Evolutionary conservation across 2,888 invertebrate genomes (phyloP), one percentile per base, ranked within the genome.

Genomic region (Calameuta idolon): DNA sequence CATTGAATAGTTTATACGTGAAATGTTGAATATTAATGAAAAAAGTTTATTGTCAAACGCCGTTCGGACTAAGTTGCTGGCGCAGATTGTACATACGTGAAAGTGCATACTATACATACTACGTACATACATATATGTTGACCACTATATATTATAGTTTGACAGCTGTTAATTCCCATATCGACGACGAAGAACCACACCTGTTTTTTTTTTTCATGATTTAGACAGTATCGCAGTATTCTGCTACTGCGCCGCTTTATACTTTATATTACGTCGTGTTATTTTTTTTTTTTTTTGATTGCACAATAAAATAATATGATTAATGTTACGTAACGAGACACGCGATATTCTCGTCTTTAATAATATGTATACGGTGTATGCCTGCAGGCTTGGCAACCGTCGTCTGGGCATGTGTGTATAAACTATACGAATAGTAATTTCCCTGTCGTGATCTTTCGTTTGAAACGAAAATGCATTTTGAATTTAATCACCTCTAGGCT

Each of bases 401-500:
- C 79, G 79, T 55, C 55, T 23, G 81, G 81, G 82, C 83, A 81
- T 82, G 77, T n/a, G n/a, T n/a, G n/a, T 79, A 80, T 55, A 55
- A 55, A 23, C 23, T 55, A 55, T 23, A 55, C 9, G 23, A 23
- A 23, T 55, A 55, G 23, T 55, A 55, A 55, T 55, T 23, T 55
- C 9, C 55, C 23, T 55, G 55, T 9, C 23, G 55, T 80, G 83
- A 81, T 82, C 74, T 83, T 80, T 83, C 83, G 80, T 87, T 85
- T n/a, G 82, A 77, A 84, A 87, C 85, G 83, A 84, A 79, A 81
- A 82, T 74, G 77, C 69, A 83, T 68, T 34, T 34, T 82, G 81
- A 82, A 85, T 87, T 76, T 82, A 89, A 90, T 89, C 87, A 90
- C 89, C 86, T 88, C 86, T 90, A 90, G 90, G 90, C 90, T 90